These are phyloP conservation scores for Gryllus longicercus DNA, from an alignment of 2,888 invertebrate genomes.

Conservation along the genomic window DNA sequence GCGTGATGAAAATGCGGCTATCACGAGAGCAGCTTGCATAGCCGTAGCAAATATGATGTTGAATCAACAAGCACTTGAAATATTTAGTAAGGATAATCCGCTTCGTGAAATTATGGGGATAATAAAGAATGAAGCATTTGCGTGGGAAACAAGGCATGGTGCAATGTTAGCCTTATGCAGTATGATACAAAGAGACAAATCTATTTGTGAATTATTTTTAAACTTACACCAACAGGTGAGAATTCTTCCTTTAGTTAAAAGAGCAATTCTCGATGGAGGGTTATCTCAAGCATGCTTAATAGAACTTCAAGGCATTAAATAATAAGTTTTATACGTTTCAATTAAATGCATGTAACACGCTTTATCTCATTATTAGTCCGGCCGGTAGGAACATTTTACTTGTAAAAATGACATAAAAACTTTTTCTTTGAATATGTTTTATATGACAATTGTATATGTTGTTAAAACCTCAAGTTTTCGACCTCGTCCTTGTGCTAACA, in stretches of 20 bases:
- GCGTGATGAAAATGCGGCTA: background rate
- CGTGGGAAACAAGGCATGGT: background rate
- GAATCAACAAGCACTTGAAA: background rate
- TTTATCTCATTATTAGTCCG: too few species aligned
- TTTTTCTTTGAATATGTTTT: too few species aligned
- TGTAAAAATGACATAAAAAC: too few species aligned
- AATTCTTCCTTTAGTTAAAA: background rate
- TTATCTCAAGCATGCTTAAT: too few species aligned
- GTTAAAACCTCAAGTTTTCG: too few species aligned
- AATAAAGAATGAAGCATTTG: background rate
- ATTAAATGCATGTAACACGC: too few species aligned
- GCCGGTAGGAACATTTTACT: too few species aligned
- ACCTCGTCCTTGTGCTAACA: too few species aligned
- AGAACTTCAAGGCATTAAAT: too few species aligned
- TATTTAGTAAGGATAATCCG: background rate
- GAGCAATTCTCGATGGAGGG: too few species aligned
- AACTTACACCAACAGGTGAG: background rate
- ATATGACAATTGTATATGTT: too few species aligned
- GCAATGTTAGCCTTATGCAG: background rate
- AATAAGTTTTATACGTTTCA: too few species aligned
- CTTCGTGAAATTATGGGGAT: background rate
- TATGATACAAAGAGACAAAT: background rate
- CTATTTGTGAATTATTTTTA: background rate
- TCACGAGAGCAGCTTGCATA: conserved; percentile 1
- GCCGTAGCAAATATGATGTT: background rate